Conservation (phyloP, 2,797 vertebrate genomes). For the Anabas testudineus region DNA sequence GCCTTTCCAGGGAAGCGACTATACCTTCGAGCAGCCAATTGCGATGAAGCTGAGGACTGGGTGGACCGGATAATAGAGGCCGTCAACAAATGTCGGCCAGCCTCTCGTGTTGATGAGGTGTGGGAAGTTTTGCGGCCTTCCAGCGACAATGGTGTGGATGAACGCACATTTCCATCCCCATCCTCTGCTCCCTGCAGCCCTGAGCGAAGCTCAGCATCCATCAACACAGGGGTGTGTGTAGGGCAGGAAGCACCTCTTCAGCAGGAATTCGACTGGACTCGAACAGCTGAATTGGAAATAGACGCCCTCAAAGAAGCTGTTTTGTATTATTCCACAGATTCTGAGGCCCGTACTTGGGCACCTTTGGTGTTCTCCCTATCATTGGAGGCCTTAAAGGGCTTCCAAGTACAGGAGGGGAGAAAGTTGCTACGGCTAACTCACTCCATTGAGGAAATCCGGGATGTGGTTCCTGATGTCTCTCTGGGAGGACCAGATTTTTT, state of each 20-base stretch:
- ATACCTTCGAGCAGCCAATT: conserved; percentile 87
- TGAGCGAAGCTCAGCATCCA: not conserved
- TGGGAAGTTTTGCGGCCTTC: conserved; percentile 86
- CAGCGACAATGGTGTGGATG: conserved; percentile 55
- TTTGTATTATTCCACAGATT: conserved; percentile 84
- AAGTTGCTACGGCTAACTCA: conserved; percentile 86
- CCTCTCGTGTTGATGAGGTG: conserved; percentile 80
- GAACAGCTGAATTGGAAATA: conserved; percentile 79
- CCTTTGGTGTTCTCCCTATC: conserved; percentile 92
- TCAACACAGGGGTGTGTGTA: conserved; percentile 5
- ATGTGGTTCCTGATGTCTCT: conserved; percentile 91
- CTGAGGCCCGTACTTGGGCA: conserved; percentile 84
- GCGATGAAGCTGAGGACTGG: conserved; percentile 96
- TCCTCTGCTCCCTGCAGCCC: conserved; percentile 64
- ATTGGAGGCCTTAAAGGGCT: conserved; percentile 89
- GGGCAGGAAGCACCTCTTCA: conserved; percentile 22
- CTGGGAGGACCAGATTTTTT: conserved; percentile 91
- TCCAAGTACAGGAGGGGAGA: conserved; percentile 81
- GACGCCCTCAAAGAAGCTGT: conserved; percentile 94
- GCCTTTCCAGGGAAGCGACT: conserved; percentile 88
- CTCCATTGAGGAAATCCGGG: conserved; percentile 88
- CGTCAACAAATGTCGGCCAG: conserved; percentile 87
- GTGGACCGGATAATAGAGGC: conserved; percentile 92
- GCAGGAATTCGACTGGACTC: conserved; percentile 83
- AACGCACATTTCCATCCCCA: conserved; percentile 9